These are phyloP conservation scores for Gallinago stenura DNA, from an alignment of 2,797 vertebrate genomes.

Conservation along the genomic window DNA sequence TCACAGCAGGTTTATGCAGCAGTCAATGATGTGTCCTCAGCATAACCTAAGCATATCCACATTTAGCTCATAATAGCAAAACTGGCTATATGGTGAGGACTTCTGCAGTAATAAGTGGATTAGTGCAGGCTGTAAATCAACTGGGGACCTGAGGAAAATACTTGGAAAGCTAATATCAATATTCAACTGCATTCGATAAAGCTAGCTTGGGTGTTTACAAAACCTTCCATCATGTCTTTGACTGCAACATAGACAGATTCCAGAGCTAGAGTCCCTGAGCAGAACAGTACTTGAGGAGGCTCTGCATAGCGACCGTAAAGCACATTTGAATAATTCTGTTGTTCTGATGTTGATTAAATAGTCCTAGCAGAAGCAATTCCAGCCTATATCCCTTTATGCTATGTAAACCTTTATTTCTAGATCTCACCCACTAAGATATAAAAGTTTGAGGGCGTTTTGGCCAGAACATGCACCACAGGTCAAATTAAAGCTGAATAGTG, in stretches of 20 bases:
- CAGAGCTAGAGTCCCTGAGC: constrained; percentile 2
- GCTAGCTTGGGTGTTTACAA: neutral
- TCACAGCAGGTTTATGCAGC: neutral
- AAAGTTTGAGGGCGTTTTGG: constrained; percentile 22
- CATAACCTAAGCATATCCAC: neutral
- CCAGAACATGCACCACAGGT: neutral
- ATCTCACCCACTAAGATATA: constrained; percentile 5
- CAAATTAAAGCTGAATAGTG: neutral
- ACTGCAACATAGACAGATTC: neutral
- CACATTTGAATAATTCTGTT: constrained; percentile 48
- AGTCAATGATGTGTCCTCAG: neutral
- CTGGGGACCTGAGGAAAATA: neutral
- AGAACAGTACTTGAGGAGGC: neutral
- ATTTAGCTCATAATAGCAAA: neutral
- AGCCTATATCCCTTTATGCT: constrained; percentile 8
- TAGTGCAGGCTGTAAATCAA: neutral
- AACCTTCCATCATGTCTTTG: constrained; percentile 6
- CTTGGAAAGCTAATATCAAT: neutral
- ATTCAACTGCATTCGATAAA: neutral
- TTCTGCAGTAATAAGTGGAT: neutral
- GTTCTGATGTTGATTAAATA: constrained; percentile 47
- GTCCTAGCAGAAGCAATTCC: constrained; percentile 49
- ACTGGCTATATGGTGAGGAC: neutral
- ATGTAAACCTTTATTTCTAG: constrained; percentile 34
- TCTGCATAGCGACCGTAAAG: constrained; percentile 8